phyloP scores from a whole-genome alignment of 2,888 invertebrate genomes.

The Pristionchus fissidentatus region DNA sequence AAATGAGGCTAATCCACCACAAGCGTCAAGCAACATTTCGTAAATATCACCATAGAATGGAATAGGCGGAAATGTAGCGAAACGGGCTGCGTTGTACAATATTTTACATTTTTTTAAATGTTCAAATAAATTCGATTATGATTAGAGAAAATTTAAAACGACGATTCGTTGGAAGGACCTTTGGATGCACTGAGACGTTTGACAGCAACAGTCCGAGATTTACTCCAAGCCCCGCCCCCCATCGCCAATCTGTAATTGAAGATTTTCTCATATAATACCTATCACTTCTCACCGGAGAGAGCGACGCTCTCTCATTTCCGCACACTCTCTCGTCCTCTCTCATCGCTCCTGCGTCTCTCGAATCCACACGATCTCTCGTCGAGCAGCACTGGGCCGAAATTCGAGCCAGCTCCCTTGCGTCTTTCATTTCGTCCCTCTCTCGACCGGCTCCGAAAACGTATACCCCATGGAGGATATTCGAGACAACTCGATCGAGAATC shows the following conservation, averaged over 20 bases:
- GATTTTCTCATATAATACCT: constrained; percentile 34
- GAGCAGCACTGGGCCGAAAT: not conserved
- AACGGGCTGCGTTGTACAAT: too few species aligned
- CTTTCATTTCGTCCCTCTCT: constrained; percentile 30
- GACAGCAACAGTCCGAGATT: too few species aligned
- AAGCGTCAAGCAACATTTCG: too few species aligned
- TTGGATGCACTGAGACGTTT: too few species aligned
- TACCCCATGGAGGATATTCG: constrained; percentile 30
- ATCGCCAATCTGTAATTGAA: constrained; percentile 37
- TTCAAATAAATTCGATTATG: too few species aligned
- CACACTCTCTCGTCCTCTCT: constrained; percentile 21
- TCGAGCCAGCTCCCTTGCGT: constrained; percentile 23
- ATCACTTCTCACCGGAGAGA: not conserved
- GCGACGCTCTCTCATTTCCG: not conserved
- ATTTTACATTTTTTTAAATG: too few species aligned
- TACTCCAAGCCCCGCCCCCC: not conserved
- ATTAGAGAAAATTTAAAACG: too few species aligned
- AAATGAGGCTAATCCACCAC: too few species aligned
- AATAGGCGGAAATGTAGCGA: too few species aligned
- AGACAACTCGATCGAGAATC: not conserved
- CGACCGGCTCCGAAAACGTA: constrained; percentile 22
- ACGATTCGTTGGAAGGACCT: too few species aligned
- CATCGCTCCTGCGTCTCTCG: not conserved
- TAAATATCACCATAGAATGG: too few species aligned
- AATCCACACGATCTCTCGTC: not conserved